Evolutionary conservation across 1,140 invertebrate species (phyloP).

Genomic region (Tigriopus japonicus): DNA sequence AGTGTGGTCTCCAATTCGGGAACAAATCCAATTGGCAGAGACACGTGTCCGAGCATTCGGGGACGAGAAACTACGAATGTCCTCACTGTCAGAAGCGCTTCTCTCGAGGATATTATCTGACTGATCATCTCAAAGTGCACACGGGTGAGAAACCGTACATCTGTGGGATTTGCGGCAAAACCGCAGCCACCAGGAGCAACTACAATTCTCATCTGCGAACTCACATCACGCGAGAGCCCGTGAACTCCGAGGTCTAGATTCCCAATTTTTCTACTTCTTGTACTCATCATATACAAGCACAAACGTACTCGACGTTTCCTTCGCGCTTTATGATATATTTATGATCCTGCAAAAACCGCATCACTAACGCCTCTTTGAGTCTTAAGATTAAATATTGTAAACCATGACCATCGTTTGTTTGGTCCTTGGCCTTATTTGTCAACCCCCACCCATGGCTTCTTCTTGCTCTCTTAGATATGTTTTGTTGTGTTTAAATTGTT

Average conservation of each 20-base stretch:
- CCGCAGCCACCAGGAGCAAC: conserved; percentile 19
- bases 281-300: too few species aligned
- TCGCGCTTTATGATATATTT: too few species aligned
- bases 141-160: conserved; percentile 13
- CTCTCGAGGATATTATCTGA: conserved; percentile 14
- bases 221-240: conserved; percentile 9
- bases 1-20: conserved; percentile 8
- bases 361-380: too few species aligned
- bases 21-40: conserved; percentile 11
- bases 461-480: too few species aligned
- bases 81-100: conserved; percentile 11
- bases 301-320: too few species aligned
- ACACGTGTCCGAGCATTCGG: conserved; percentile 11
- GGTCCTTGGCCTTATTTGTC: too few species aligned
- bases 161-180: conserved; percentile 17
- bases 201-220: conserved; percentile 21
- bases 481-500: too few species aligned
- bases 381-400: too few species aligned
- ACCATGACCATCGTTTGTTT: too few species aligned
- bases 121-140: conserved; percentile 15
- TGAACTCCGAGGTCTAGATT: conserved; percentile 20
- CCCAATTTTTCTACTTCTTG: conserved; percentile 19
- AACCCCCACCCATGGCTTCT: too few species aligned
- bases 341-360: too few species aligned
- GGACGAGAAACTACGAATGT: conserved; percentile 12